Evolutionary conservation across 2,113 vertebrate genomes (phyloP), one percentile per base, ranked within the genome.

Genomic region (Pimephales promelas): DNA sequence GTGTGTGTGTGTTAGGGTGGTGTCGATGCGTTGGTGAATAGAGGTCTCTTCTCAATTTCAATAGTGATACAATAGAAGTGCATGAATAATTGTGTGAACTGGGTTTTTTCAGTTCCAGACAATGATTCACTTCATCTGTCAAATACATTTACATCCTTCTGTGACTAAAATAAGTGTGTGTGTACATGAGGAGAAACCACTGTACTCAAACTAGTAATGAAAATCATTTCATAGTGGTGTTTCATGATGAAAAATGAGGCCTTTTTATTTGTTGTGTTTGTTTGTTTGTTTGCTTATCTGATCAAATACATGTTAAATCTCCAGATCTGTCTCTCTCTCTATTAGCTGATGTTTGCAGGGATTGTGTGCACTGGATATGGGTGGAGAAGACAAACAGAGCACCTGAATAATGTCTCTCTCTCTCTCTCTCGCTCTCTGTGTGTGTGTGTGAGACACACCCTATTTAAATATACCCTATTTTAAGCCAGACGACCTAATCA

Each of bases 381-480:
- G 22, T 36, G 49, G 26, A 36, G 24, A 68, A 57, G 18, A 52
- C 34, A 71, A 64, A 61, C 73, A 34, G 26, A 26, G 5, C 73
- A 77, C 62, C 13, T 80, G 56, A 81, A 36, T 81, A 85, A 2
- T 85, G 62, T 59, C 10, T 85, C 0, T 34, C 3, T n/a, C n/a
- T n/a, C n/a, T n/a, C n/a, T n/a, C n/a, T n/a, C n/a, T n/a, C n/a
- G n/a, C n/a, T n/a, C n/a, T 79, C 22, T 64, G 16, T 28, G 16
- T 73, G 28, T 40, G 11, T 1, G 28, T 18, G 66, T 4, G 5
- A 62, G 56, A 73, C 66, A 83, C 85, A 79, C 64, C 54, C 54
- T 47, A 43, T 62, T 36, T 86, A 83, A 83, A 82, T 76, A 82
- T 40, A n/a, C n/a, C n/a, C n/a, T n/a, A 86, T 49, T 77, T 49